These are phyloP conservation scores for Pecten maximus DNA, from an alignment of 2,888 invertebrate species.

Conservation along the genomic window DNA sequence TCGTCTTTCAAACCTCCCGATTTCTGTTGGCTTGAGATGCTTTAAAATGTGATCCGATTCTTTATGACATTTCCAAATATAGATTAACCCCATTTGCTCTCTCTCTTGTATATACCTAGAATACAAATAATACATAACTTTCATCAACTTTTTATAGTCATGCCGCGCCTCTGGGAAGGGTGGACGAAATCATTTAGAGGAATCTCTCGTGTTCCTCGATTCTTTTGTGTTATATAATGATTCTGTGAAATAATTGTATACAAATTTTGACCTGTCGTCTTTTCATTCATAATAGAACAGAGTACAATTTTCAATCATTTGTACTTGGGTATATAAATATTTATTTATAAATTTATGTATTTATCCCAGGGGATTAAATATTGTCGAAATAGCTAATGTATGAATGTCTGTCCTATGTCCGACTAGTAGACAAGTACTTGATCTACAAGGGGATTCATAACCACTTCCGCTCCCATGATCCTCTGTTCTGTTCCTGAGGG, in stretches of 20 bases:
- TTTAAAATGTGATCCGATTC: constrained; percentile 16
- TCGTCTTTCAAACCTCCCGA: constrained; percentile 11
- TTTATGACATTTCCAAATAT: constrained; percentile 69
- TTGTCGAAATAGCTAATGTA: constrained; percentile 37
- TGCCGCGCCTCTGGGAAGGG: constrained; percentile 27
- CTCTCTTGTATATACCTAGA: constrained; percentile 12
- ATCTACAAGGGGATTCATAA: constrained; percentile 67
- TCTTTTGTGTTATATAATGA: constrained; percentile 35
- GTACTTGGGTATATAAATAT: constrained; percentile 43
- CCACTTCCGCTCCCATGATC: constrained; percentile 48
- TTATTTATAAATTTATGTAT: constrained; percentile 41
- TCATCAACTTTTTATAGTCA: constrained; percentile 5
- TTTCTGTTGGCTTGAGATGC: constrained; percentile 59
- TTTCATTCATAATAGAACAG: constrained; percentile 54
- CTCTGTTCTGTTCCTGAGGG: constrained; percentile 27
- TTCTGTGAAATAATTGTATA: constrained; percentile 10
- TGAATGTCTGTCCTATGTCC: constrained; percentile 52
- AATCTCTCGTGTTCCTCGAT: not conserved
- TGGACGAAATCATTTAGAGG: constrained; percentile 23
- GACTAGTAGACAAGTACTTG: constrained; percentile 72
- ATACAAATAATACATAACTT: constrained; percentile 5
- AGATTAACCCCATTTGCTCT: constrained; percentile 53
- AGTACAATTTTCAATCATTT: constrained; percentile 46
- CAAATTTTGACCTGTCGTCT: constrained; percentile 47
- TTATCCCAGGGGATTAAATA: constrained; percentile 42